Evolutionary conservation across 23 tunicate genomes (phyloP).

Genomic region (Diplosoma virens): DNA sequence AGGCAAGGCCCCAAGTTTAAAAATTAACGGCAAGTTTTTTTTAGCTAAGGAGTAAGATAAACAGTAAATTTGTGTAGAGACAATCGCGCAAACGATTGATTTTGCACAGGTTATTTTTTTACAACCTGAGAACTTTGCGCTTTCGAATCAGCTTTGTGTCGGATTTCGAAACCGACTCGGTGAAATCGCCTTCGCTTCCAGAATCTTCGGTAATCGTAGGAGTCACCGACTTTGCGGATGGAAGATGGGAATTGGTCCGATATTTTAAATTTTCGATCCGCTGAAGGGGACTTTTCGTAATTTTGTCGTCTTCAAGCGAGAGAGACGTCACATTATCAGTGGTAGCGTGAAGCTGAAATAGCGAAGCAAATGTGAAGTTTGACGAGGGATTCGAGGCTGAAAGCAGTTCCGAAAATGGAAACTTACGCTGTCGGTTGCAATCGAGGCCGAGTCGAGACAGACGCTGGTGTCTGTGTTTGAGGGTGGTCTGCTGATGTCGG

Average conservation of each 20-base stretch:
- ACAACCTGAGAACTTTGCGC: conserved; percentile 59
- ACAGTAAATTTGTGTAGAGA: no score
- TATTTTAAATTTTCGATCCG: background rate
- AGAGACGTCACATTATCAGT: background rate
- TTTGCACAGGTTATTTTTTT: no score
- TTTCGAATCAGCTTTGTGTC: conserved; percentile 41
- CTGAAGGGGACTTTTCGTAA: background rate
- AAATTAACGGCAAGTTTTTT: no score
- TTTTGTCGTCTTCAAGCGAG: background rate
- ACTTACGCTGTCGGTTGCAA: background rate
- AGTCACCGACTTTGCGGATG: background rate
- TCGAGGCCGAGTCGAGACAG: background rate
- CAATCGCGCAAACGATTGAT: no score
- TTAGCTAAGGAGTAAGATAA: no score
- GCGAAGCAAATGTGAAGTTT: no score
- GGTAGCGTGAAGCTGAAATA: background rate
- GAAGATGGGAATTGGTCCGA: background rate
- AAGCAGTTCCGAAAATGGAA: no score
- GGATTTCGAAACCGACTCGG: background rate
- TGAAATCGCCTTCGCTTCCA: background rate
- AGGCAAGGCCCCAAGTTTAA: no score
- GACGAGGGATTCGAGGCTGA: no score
- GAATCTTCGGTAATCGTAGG: background rate
- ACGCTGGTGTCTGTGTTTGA: background rate
- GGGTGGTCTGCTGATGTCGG: background rate